These are phyloP conservation scores for Crotalus horridus DNA, from an alignment of 2,113 vertebrate genomes.

Conservation along the genomic window DNA sequence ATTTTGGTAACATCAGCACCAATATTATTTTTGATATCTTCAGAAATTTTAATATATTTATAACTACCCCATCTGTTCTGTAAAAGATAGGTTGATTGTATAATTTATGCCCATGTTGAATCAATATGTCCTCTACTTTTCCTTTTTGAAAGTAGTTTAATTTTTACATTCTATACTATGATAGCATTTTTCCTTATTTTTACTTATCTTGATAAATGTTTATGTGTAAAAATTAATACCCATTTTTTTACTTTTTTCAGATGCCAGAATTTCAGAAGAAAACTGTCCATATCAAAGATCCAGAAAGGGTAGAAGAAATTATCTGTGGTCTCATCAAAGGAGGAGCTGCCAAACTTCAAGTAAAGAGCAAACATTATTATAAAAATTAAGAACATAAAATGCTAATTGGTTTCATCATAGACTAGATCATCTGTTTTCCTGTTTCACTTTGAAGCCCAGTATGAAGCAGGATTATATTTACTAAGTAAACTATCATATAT, in stretches of 20 bases:
- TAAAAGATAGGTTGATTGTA: not conserved
- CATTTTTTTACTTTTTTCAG: slow-evolving; percentile 63
- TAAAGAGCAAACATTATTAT: slow-evolving; percentile 51
- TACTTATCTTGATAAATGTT: not conserved
- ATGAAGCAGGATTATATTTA: not conserved
- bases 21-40: not conserved
- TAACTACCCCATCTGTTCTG: not conserved
- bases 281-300: slow-evolving; percentile 91
- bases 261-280: slow-evolving; percentile 98
- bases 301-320: slow-evolving; percentile 89
- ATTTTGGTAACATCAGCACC: not conserved
- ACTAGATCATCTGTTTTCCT: not conserved
- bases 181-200: not conserved
- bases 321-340: slow-evolving; percentile 96
- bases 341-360: slow-evolving; percentile 94
- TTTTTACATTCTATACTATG: not conserved
- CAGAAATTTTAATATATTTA: not conserved
- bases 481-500: not conserved
- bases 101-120: not conserved
- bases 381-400: slow-evolving; percentile 9
- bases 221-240: slow-evolving; percentile 6
- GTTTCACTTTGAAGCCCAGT: not conserved
- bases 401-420: not conserved
- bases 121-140: not conserved
- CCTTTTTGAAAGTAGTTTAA: not conserved